phyloP scores from a whole-genome alignment of 1,140 invertebrate species.

The Dryas iulia region DNA sequence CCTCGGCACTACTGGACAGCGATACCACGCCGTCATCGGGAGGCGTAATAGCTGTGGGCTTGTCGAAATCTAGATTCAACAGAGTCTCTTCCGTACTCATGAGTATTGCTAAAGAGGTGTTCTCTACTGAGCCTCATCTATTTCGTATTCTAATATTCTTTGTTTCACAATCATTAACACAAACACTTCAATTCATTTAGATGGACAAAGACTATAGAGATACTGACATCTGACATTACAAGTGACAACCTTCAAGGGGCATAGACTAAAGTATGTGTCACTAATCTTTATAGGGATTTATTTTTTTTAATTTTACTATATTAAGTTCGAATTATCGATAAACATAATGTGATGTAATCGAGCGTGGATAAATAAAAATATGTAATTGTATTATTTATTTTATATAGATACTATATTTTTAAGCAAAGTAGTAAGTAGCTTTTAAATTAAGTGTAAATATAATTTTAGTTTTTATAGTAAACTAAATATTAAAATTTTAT shows the following conservation, averaged over 20 bases:
- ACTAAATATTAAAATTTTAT: too few species aligned
- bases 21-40: constrained; percentile 80
- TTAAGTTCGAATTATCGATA: neutral
- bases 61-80: constrained; percentile 80
- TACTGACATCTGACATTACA: constrained; percentile 37
- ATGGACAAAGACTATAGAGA: constrained; percentile 54
- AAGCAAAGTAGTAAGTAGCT: too few species aligned
- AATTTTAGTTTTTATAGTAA: too few species aligned
- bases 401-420: too few species aligned
- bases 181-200: constrained; percentile 72
- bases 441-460: too few species aligned
- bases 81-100: constrained; percentile 81
- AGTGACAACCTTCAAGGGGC: constrained; percentile 29
- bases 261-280: constrained; percentile 12
- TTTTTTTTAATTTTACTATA: neutral
- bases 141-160: constrained; percentile 72
- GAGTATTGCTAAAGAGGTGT: constrained; percentile 70
- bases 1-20: constrained; percentile 81
- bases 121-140: constrained; percentile 77
- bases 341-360: neutral
- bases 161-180: constrained; percentile 77
- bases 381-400: too few species aligned
- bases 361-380: too few species aligned
- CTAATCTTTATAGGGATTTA: neutral
- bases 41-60: constrained; percentile 61